Base-by-base conservation (phyloP, 2,797 vertebrate genomes). In the Pygocentrus nattereri region DNA sequence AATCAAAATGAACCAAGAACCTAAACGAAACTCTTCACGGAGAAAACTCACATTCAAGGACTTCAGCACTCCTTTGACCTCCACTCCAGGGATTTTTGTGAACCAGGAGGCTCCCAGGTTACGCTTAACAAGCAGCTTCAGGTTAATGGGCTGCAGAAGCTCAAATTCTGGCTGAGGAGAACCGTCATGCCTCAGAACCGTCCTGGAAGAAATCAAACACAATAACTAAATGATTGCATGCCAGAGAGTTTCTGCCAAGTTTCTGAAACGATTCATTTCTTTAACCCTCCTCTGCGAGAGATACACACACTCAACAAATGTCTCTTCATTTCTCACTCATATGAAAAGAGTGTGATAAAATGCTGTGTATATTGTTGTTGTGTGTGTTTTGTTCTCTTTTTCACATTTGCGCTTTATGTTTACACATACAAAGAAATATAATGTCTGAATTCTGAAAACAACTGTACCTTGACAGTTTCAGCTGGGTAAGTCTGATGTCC, bases 61-160 rank as follows among this genome's bases (percentile, higher is more conserved):
- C 71, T 93, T 95, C 41, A 99, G 94, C 62, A 93, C 87, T 4
- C 98, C 98, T 13, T 93, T 94, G 82, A 99, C 90, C 87, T 96
- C 95, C 70, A 98, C 21, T 4, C 92, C 90, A 0, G 98, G 98
- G 31, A 98, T 91, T 58, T 93, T 89, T 65, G 91, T 93, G 88
- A 96, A 99, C 98, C 98, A 99, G 71, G 93, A 85, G 21, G 96
- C 94, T 76, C 97, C 95, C 13, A 99, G 90, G 91, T 99, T 99
- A 15, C 97, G 92, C 85, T 94, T 95, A 87, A 99, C 89, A 7
- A 89, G 90, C 13, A 99, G 91, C 81, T 96, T 95, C 34, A 99
- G 84, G 89, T 98, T 98, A 89, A 98, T 94, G n/a, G 98, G 98
- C 82, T 95, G 91, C 74, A 99, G 95, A 72, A 99, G 95, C 82